Base-by-base conservation (phyloP, 2,888 invertebrate species). In the Drosophila borealis region DNA sequence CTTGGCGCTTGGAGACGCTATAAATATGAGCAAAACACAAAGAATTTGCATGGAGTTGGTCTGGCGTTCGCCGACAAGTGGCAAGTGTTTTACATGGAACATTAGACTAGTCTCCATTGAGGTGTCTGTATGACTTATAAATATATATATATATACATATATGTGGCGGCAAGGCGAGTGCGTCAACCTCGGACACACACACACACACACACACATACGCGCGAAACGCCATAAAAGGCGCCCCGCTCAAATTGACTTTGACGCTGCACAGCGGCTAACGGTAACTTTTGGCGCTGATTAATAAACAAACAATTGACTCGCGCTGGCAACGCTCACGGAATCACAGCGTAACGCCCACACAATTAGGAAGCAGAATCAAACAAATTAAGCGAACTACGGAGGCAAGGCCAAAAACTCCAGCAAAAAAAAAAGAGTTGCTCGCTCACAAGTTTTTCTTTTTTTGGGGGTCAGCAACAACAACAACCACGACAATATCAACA, bases 271-370 rank as follows among this genome's bases (percentile, higher is more conserved):
- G 46, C 61, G 73, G 50, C 34, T 69, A 74, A 74, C 74, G 63
- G 63, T 74, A 78, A 72, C 64, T 77, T 71, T 46, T 48, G 66
- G 4, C 19, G 78, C 68, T 81, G 72, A 87, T 84, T 84, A 83
- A 87, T 87, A 80, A 80, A 80, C 46, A 77, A 74, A 70, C 71
- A 68, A 64, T 76, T 78, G 64, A 42, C 41, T 59, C 36, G 45
- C 21, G 45, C 17, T 77, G 57, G 77, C 65, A 78, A 63, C 61
- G 81, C 80, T 69, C 54, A 65, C 80, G 74, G 73, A 87, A 83
- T 81, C 87, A 87, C 81, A 69, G 63, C 67, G 78, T 70, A 56
- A 78, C 71, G 77, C 80, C 89, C 74, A 75, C 89, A 77, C 74
- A 78, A 81, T 79, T 84, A 78, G 89, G 87, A 88, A 88, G 62